Evolutionary conservation across 2,888 invertebrate species (phyloP).

Genomic region (Anorthoa munda): DNA sequence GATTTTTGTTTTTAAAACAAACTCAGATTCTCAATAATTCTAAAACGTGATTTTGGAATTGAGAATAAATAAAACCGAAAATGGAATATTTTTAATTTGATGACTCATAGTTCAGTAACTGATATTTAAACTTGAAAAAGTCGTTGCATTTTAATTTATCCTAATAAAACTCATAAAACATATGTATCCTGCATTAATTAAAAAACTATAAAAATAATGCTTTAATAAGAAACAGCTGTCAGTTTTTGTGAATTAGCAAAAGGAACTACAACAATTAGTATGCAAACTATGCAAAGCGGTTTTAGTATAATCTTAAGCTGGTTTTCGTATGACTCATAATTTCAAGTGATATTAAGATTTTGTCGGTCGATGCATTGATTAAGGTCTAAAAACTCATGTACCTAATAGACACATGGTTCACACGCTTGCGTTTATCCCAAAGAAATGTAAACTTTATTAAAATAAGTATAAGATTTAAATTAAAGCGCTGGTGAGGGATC

Average conservation of each 20-base stretch:
- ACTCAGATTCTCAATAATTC: background rate
- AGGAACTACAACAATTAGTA: slow-evolving; percentile 62
- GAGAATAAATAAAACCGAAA: too few species aligned
- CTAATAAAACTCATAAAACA: slow-evolving; percentile 30
- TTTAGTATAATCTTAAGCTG: slow-evolving; percentile 49
- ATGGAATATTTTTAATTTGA: background rate
- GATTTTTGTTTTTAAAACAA: background rate
- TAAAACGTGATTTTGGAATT: too few species aligned
- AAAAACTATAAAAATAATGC: slow-evolving; percentile 59
- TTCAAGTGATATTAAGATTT: slow-evolving; percentile 65
- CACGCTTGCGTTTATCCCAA: slow-evolving; percentile 23
- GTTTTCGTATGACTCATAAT: slow-evolving; percentile 63
- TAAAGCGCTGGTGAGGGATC: slow-evolving; percentile 1
- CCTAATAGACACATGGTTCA: slow-evolving; percentile 43
- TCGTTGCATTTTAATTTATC: slow-evolving; percentile 7
- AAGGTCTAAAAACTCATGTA: slow-evolving; percentile 52
- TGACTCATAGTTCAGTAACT: background rate
- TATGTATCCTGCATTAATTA: slow-evolving; percentile 47
- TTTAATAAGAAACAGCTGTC: slow-evolving; percentile 67
- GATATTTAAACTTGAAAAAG: background rate
- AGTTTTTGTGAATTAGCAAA: slow-evolving; percentile 62
- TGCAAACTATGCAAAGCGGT: slow-evolving; percentile 62
- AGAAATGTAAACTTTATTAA: slow-evolving; percentile 29
- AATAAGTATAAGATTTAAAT: background rate
- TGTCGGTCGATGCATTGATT: slow-evolving; percentile 66